These are phyloP conservation scores for Lophochroa leadbeateri DNA, from an alignment of 2,113 vertebrate species.

Conservation along the genomic window DNA sequence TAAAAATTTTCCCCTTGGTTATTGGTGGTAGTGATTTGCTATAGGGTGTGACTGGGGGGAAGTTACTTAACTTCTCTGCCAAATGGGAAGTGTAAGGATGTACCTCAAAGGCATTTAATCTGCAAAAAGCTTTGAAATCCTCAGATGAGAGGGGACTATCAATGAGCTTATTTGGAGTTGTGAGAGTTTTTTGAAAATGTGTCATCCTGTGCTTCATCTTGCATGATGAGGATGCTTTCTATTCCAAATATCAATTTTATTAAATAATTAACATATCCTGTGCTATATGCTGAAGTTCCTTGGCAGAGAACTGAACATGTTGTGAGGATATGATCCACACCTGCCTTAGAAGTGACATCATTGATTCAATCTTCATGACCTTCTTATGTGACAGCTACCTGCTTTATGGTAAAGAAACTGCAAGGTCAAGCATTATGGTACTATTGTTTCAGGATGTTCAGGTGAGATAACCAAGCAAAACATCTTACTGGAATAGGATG, in stretches of 20 bases:
- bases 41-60: neutral
- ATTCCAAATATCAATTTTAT: neutral
- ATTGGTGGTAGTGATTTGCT: neutral
- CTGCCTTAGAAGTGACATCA: neutral
- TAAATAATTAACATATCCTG: neutral
- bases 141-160: neutral
- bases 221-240: neutral
- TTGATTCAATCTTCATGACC: neutral
- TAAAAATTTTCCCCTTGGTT: neutral
- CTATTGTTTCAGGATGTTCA: neutral
- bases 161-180: neutral
- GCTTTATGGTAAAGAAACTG: neutral
- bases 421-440: neutral
- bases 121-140: neutral
- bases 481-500: neutral
- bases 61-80: neutral
- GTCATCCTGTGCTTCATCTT: neutral
- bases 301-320: neutral
- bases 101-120: neutral
- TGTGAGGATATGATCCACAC: neutral
- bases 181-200: neutral
- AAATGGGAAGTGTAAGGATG: neutral
- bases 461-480: neutral
- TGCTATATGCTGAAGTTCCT: neutral
- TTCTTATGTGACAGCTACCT: neutral